Evolutionary conservation across 2,797 vertebrate genomes (phyloP).

Genomic region (Gorsachius magnificus): DNA sequence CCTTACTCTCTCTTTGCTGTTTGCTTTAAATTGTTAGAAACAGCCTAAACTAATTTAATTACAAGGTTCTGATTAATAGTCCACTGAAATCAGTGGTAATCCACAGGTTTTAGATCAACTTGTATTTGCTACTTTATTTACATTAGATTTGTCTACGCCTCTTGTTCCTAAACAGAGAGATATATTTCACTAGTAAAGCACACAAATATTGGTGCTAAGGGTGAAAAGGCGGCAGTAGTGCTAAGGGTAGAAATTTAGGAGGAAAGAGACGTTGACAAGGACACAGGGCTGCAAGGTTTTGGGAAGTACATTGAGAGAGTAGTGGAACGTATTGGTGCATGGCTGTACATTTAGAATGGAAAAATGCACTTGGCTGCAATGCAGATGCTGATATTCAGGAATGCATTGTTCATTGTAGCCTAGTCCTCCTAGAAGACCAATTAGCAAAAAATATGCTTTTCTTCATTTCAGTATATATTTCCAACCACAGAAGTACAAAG

Average conservation of each 20-base stretch:
- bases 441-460: not conserved
- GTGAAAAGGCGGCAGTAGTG: not conserved
- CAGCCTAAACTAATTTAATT: not conserved
- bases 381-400: not conserved
- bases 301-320: not conserved
- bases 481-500: not conserved
- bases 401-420: not conserved
- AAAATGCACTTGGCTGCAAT: not conserved
- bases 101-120: not conserved
- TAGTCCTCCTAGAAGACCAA: not conserved
- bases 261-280: not conserved
- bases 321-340: accelerated
- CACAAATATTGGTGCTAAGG: not conserved
- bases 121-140: not conserved
- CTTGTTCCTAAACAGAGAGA: not conserved
- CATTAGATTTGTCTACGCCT: not conserved
- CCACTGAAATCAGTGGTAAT: not conserved
- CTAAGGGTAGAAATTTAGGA: not conserved
- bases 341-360: not conserved
- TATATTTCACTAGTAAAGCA: not conserved
- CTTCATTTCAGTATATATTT: not conserved
- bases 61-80: not conserved
- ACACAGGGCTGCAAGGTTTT: not conserved
- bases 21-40: not conserved
- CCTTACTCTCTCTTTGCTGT: not conserved